These are phyloP conservation scores for Calameuta filiformis DNA, from an alignment of 2,888 invertebrate species.

Conservation along the genomic window DNA sequence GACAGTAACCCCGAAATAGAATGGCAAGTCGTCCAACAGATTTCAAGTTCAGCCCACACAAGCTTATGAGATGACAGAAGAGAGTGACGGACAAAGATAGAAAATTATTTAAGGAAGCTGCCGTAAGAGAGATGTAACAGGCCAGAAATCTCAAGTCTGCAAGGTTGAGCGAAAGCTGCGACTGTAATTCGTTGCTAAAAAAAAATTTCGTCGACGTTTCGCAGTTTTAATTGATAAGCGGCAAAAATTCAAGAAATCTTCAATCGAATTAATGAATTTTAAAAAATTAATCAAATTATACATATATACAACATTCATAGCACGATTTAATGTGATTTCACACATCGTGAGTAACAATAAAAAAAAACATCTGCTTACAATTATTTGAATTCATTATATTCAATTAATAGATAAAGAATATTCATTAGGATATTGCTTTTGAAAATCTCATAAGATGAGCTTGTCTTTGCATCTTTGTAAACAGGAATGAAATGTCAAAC, in stretches of 20 bases:
- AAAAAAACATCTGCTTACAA: background rate
- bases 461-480: background rate
- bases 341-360: background rate
- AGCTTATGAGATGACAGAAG: background rate
- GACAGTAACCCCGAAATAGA: background rate
- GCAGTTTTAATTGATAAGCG: too few species aligned
- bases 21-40: background rate
- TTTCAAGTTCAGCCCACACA: conserved; percentile 7
- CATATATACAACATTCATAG: background rate
- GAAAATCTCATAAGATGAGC: background rate
- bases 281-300: background rate
- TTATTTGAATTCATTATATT: background rate
- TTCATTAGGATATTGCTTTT: background rate
- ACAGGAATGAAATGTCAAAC: background rate
- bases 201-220: background rate
- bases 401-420: background rate
- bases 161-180: background rate
- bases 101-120: background rate
- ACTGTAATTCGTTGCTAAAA: background rate
- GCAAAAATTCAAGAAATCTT: too few species aligned
- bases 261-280: too few species aligned
- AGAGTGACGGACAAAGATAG: background rate
- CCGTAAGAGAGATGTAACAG: background rate
- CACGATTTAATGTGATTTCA: background rate
- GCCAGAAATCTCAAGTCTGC: background rate